Percentiles rank a stretch among this genome's conserved stretches.
Evolutionary conservation across 2,797 vertebrate genomes (phyloP).

Genomic region (Cirrhinus molitorella): DNA sequence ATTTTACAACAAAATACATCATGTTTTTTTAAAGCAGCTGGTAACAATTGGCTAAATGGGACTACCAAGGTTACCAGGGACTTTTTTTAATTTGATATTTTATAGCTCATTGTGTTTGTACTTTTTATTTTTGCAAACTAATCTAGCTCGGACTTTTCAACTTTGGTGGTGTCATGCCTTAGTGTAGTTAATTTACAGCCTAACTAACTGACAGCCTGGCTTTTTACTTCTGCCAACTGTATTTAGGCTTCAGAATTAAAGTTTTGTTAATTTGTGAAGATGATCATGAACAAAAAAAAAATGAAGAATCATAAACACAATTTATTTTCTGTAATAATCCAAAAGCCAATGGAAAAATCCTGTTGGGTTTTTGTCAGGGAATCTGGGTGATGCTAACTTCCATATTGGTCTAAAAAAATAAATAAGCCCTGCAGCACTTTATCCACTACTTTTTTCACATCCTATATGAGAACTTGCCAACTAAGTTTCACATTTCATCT

Average conservation of each 20-base stretch:
- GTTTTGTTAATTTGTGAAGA: neutral
- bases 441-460: slow-evolving; percentile 2
- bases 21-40: neutral
- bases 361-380: neutral
- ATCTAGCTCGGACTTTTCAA: neutral
- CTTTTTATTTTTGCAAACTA: neutral
- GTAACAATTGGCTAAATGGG: neutral
- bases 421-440: neutral
- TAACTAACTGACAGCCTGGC: too few relatives aligned
- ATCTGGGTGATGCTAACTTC: neutral
- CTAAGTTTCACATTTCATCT: slow-evolving; percentile 30
- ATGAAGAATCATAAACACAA: neutral
- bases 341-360: neutral
- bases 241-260: neutral
- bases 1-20: neutral
- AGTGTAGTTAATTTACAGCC: neutral
- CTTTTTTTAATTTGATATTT: neutral
- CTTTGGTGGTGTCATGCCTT: neutral
- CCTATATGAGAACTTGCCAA: neutral
- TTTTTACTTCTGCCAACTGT: neutral
- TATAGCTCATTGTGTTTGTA: neutral
- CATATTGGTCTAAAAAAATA: neutral
- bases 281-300: neutral
- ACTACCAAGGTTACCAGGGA: too few relatives aligned
- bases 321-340: too few relatives aligned